These are phyloP conservation scores for Heterochromis multidens DNA, from an alignment of 2,113 vertebrate species.

Conservation along the genomic window DNA sequence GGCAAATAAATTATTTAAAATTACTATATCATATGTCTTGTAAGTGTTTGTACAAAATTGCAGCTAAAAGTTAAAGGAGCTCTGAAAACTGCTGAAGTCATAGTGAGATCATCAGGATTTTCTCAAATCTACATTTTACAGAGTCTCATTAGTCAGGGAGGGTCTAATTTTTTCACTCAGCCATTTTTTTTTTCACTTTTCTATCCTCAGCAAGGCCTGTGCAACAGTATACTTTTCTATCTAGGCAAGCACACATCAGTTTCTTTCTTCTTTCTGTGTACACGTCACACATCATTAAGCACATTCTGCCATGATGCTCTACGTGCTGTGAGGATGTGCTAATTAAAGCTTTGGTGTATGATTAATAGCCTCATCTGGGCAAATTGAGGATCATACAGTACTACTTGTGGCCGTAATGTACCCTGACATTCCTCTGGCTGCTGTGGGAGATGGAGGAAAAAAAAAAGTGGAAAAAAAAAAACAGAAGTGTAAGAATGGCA, in stretches of 20 bases:
- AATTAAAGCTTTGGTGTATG: slow-evolving; percentile 28
- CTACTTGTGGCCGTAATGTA: slow-evolving; percentile 9
- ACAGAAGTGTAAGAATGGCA: slow-evolving; percentile 19
- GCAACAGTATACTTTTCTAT: slow-evolving; percentile 5
- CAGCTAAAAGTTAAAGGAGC: background rate
- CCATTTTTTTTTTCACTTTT: background rate
- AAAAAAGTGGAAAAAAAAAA: background rate
- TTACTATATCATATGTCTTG: background rate
- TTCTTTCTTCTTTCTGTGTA: slow-evolving; percentile 3
- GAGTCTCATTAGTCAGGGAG: no score
- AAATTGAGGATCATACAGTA: slow-evolving; percentile 2
- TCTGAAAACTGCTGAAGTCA: background rate
- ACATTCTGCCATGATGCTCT: background rate
- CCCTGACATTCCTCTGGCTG: slow-evolving; percentile 3
- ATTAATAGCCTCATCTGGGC: slow-evolving; percentile 36
- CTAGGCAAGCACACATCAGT: background rate
- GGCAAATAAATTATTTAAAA: background rate
- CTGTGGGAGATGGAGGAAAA: background rate
- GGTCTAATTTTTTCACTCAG: no score
- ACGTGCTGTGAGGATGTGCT: background rate
- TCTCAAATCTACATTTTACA: no score
- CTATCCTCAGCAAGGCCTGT: background rate
- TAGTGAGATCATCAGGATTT: background rate
- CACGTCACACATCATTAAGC: slow-evolving; percentile 37
- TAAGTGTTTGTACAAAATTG: background rate